Evolutionary conservation across 2,888 invertebrate species (phyloP).

Genomic region (Bimastos eiseni): DNA sequence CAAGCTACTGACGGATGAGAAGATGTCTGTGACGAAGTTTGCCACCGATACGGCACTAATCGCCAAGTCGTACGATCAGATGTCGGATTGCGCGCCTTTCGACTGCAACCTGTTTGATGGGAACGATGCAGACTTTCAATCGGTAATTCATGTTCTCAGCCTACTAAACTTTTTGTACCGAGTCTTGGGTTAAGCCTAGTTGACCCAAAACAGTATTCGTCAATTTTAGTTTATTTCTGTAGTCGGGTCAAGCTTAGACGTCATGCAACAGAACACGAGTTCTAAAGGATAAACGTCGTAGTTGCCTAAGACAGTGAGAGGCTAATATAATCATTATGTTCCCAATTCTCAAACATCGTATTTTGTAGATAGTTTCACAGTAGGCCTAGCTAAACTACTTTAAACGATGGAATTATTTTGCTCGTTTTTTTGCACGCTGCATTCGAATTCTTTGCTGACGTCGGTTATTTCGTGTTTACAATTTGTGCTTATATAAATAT

Average conservation of each 20-base stretch:
- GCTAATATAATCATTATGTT: not conserved
- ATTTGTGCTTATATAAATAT: too few relatives aligned
- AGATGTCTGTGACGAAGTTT: not conserved
- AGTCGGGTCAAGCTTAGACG: not conserved
- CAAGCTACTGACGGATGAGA: not conserved
- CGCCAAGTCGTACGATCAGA: not conserved
- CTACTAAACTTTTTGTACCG: not conserved
- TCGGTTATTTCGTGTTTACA: too few relatives aligned
- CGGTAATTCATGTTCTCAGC: not conserved
- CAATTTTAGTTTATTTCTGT: not conserved
- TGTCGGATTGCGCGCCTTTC: constrained; percentile 2
- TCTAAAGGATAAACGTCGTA: too few relatives aligned
- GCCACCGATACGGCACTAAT: not conserved
- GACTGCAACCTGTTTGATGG: constrained; percentile 22
- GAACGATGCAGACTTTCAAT: constrained; percentile 16
- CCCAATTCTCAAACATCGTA: not conserved
- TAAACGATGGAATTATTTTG: not conserved
- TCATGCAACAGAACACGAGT: not conserved
- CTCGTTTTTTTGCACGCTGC: not conserved
- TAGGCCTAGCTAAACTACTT: not conserved
- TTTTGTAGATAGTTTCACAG: not conserved
- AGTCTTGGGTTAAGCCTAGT: not conserved
- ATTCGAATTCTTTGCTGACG: not conserved
- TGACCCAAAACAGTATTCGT: not conserved
- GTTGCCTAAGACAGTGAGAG: not conserved